Base-by-base conservation (phyloP, 1,140 invertebrate genomes). In the Drosophila tani region DNA sequence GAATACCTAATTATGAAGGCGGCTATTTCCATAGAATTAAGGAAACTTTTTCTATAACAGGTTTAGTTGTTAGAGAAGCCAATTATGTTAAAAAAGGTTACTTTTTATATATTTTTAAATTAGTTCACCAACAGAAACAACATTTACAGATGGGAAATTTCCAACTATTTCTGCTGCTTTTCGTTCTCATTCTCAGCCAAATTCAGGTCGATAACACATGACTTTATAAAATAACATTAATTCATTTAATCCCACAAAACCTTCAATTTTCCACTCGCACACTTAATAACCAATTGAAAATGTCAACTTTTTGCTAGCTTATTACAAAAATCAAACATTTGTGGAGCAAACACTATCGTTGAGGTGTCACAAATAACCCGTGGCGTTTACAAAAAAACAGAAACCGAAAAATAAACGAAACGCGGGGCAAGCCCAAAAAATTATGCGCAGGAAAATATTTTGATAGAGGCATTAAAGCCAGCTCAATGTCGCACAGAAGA, bases 361-460 rank as follows among this genome's bases (percentile, higher is more conserved):
- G 49, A 62, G 56, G 68, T 78, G 74, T 74, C 60, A 66, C 66
- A 77, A 58, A 55, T 56, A 77, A 45, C 65, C 69, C 3, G 45
- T 49, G 21, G 67, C 50, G 45, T 38, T 49, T 27, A 64, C 21
- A 50, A 58, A 56, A 74, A 66, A 58, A 45, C 50, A 24, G 51
- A 77, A 66, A 62, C 27, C 38, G 41, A 64, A 74, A 66, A 50
- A 58, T 24, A 75, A 58, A 53, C 15, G 19, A 29, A 76, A 17
- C 40, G 70, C 56, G 35, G 41, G 32, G 8, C 7, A 59, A 50
- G 40, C 29, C 32, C 46, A 8, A 56, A 60, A 70, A 70, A 78
- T 69, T 70, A 78, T 78, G 75, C 65, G 66, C 74, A 76, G 74
- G 55, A 75, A 75, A 57, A 77, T 56, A 86, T 79, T 66, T 77